These are phyloP conservation scores for Cinclus cinclus DNA, from an alignment of 2,113 vertebrate species.

Conservation along the genomic window DNA sequence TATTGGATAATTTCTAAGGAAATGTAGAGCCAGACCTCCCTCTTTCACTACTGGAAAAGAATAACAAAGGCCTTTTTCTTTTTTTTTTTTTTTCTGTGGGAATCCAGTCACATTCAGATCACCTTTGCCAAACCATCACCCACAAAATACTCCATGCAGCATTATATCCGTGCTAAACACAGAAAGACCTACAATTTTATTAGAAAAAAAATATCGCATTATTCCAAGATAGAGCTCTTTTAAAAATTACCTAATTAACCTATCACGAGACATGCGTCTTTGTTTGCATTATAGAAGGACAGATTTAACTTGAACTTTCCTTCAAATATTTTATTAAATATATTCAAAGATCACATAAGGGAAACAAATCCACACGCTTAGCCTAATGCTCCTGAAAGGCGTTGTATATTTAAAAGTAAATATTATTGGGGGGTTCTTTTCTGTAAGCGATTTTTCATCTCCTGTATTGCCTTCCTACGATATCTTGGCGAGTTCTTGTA, in stretches of 20 bases:
- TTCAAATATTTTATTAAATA: not conserved
- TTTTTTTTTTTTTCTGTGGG: not conserved
- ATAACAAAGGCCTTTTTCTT: slow-evolving; percentile 61
- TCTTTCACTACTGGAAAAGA: slow-evolving; percentile 1
- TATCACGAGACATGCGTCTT: not conserved
- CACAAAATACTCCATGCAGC: not conserved
- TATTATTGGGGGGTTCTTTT: not conserved
- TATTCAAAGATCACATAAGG: not conserved
- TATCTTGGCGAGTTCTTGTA: not conserved
- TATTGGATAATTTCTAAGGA: not conserved
- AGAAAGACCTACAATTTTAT: not conserved
- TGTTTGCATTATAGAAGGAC: not conserved
- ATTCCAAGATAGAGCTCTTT: not conserved
- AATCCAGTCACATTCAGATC: not conserved
- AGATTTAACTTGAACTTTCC: not conserved
- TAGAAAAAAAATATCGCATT: slow-evolving; percentile 5
- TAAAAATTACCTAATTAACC: slow-evolving; percentile 2
- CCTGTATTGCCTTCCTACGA: not conserved
- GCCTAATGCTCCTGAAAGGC: not conserved
- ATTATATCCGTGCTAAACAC: not conserved
- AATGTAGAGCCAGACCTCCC: not conserved
- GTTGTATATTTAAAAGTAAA: not conserved
- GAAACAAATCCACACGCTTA: not conserved
- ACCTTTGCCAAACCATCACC: not conserved
- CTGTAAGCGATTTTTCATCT: not conserved